These are phyloP conservation scores for Paedocypris sp. DNA, from an alignment of 2,113 vertebrate genomes.

Conservation along the genomic window DNA sequence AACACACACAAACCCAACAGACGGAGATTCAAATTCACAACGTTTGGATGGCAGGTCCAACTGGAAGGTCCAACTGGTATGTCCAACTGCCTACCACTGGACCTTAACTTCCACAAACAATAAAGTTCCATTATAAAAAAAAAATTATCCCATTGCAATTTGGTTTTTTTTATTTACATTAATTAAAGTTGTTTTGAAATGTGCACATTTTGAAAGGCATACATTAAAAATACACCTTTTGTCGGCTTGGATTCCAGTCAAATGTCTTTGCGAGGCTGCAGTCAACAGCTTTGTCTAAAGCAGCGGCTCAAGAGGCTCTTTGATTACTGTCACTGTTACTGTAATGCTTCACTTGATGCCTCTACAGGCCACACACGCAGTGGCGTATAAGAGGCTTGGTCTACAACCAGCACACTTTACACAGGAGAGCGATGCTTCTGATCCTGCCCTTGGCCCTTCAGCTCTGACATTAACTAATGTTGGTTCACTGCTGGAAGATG, in stretches of 20 bases:
- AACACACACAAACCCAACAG: too few species aligned
- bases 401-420: constrained; percentile 35
- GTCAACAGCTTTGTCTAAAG: constrained; percentile 5
- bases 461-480: constrained; percentile 57
- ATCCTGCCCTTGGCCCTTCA: constrained; percentile 39
- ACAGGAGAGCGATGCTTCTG: constrained; percentile 32
- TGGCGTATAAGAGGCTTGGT: constrained; percentile 27
- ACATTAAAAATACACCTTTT: too few species aligned
- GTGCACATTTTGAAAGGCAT: too few species aligned
- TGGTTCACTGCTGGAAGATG: constrained; percentile 58
- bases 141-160: too few species aligned
- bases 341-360: constrained; percentile 17
- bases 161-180: too few species aligned
- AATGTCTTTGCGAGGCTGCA: constrained; percentile 2
- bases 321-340: constrained; percentile 10
- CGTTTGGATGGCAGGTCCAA: too few species aligned
- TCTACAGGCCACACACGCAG: constrained; percentile 34
- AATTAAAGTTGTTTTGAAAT: too few species aligned
- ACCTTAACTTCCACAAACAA: too few species aligned
- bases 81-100: too few species aligned
- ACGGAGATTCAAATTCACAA: too few species aligned
- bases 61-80: too few species aligned
- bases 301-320: not conserved
- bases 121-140: too few species aligned
- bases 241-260: not conserved